These are phyloP conservation scores for Borostomias antarcticus DNA, from an alignment of 2,797 vertebrate genomes.

Conservation along the genomic window DNA sequence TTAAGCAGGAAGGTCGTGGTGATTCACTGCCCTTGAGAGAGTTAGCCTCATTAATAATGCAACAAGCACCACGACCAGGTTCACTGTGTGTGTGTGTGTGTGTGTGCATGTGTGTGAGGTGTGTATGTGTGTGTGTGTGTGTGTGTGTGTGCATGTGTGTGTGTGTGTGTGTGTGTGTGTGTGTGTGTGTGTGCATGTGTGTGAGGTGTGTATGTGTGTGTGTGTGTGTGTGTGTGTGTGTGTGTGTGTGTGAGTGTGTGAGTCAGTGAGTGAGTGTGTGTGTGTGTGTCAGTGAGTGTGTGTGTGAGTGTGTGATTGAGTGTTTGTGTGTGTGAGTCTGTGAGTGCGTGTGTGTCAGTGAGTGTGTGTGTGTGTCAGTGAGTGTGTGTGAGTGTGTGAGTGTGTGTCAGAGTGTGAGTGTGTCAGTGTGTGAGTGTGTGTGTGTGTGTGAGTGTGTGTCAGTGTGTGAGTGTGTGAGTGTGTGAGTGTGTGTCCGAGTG, in stretches of 20 bases:
- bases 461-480: too few relatives aligned
- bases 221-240: not conserved
- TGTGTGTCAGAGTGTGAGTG: not conserved
- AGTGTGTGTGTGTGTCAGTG: not conserved
- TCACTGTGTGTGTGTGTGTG: not conserved
- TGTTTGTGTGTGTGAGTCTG: not conserved
- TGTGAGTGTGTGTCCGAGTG: not conserved
- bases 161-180: conserved; percentile 7
- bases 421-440: not conserved
- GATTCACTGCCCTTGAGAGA: not conserved
- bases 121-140: too few relatives aligned
- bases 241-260: not conserved
- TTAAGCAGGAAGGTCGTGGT: not conserved
- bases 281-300: conserved; percentile 9
- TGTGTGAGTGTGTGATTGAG: not conserved
- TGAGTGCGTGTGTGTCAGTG: not conserved
- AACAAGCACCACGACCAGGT: not conserved
- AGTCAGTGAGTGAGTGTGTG: not conserved
- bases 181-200: not conserved
- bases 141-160: not conserved
- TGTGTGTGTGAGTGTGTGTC: too few relatives aligned
- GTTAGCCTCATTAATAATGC: not conserved
- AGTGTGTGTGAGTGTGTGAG: not conserved
- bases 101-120: not conserved
- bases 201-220: not conserved